A percentile compares a stretch with the other conserved stretches of the same genome.
These are phyloP conservation scores for Danaus plexippus DNA, from an alignment of 1,140 invertebrate species.

Conservation along the genomic window DNA sequence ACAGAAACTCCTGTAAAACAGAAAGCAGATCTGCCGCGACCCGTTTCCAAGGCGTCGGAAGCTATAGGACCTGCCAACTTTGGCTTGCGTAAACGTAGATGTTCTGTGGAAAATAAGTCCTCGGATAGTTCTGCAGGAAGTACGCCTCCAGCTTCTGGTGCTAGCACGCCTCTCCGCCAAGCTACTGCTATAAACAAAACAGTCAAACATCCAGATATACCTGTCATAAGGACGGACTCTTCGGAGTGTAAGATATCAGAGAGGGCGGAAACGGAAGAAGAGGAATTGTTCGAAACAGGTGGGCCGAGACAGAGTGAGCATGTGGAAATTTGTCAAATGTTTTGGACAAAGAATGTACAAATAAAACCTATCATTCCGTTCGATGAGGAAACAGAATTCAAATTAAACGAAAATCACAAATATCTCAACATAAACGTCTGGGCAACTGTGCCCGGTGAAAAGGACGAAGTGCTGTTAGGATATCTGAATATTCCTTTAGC, in stretches of 20 bases:
- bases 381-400: constrained; percentile 82
- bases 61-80: constrained; percentile 38
- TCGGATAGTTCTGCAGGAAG: constrained; percentile 70
- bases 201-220: constrained; percentile 58
- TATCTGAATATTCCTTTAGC: constrained; percentile 86
- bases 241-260: constrained; percentile 54
- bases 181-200: constrained; percentile 49
- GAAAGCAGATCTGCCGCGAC: constrained; percentile 43
- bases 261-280: constrained; percentile 49
- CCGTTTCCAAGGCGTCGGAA: constrained; percentile 36
- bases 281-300: constrained; percentile 54
- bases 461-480: constrained; percentile 78
- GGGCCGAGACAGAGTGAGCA: constrained; percentile 60
- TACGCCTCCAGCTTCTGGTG: constrained; percentile 70
- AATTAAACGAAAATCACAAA: constrained; percentile 77
- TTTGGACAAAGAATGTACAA: constrained; percentile 63
- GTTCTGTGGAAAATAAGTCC: constrained; percentile 71
- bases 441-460: constrained; percentile 74
- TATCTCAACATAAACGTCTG: constrained; percentile 90
- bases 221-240: constrained; percentile 57
- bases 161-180: constrained; percentile 65
- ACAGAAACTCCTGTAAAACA: constrained; percentile 43
- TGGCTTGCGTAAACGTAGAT: constrained; percentile 72
- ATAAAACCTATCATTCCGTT: constrained; percentile 76
- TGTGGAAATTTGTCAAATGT: constrained; percentile 68